Percentiles rank a stretch among this genome's conserved stretches.
phyloP scores from a whole-genome alignment of 2,888 invertebrate species.

The Agapostemon virescens region DNA sequence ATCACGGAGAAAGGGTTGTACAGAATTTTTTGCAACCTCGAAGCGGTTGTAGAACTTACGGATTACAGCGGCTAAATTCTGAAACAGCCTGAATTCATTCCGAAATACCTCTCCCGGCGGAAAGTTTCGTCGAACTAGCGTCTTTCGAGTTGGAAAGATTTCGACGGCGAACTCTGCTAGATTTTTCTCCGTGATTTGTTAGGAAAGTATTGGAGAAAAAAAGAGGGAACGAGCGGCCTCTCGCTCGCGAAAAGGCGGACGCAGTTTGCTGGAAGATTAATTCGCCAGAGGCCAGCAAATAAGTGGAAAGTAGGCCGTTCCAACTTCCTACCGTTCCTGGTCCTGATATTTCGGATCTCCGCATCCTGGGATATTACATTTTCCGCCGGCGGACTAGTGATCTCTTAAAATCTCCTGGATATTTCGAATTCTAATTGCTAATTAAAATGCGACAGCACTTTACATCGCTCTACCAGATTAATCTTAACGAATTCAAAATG shows the following conservation, averaged over 20 bases:
- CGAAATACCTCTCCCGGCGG: slow-evolving; percentile 40
- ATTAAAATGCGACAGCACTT: slow-evolving; percentile 4
- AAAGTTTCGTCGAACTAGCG: slow-evolving; percentile 52
- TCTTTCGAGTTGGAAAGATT: slow-evolving; percentile 55
- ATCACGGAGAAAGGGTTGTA: neutral
- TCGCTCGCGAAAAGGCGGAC: slow-evolving; percentile 42
- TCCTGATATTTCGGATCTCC: slow-evolving; percentile 48
- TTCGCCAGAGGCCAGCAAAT: slow-evolving; percentile 61
- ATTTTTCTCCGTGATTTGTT: slow-evolving; percentile 62
- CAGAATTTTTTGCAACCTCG: neutral
- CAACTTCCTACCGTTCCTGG: slow-evolving; percentile 46
- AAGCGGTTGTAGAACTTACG: neutral
- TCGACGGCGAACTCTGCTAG: slow-evolving; percentile 53
- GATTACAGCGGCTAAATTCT: slow-evolving; percentile 27
- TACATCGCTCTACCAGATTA: neutral
- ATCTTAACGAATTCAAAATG: neutral
- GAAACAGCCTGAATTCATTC: slow-evolving; percentile 44
- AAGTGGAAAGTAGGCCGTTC: slow-evolving; percentile 62
- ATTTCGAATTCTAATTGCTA: slow-evolving; percentile 10
- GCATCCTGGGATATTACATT: slow-evolving; percentile 26
- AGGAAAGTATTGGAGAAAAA: slow-evolving; percentile 61
- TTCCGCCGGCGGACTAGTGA: neutral
- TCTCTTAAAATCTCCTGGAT: slow-evolving; percentile 20
- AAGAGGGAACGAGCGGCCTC: slow-evolving; percentile 21
- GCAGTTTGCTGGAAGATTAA: slow-evolving; percentile 64